A percentile compares a stretch with the other conserved stretches of the same genome.
phyloP scores from a whole-genome alignment of 2,797 vertebrate genomes.

The Pipistrellus kuhlii region DNA sequence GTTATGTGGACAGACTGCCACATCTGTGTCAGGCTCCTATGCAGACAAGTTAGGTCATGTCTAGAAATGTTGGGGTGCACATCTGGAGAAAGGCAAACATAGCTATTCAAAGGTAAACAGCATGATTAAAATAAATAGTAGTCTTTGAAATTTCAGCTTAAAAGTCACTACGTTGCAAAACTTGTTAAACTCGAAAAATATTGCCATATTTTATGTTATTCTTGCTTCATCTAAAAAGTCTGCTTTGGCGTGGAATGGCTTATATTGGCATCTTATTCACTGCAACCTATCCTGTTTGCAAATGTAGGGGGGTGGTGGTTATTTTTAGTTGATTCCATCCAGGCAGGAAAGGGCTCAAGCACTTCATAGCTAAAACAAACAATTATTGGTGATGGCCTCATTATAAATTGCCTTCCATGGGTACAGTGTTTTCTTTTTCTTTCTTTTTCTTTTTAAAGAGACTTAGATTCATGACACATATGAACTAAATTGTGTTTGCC shows the following conservation, averaged over 20 bases:
- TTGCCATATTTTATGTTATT: neutral
- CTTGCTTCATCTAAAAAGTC: neutral
- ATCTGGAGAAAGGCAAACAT: slow-evolving; percentile 8
- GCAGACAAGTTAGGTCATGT: slow-evolving; percentile 21
- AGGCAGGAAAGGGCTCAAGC: slow-evolving; percentile 23
- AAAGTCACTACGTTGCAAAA: neutral
- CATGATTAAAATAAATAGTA: neutral
- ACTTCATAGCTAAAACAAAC: slow-evolving; percentile 73
- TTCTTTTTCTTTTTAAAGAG: slow-evolving; percentile 32
- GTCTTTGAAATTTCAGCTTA: slow-evolving; percentile 30
- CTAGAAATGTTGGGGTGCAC: neutral
- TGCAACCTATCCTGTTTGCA: neutral
- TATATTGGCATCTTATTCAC: neutral
- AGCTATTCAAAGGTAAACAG: neutral
- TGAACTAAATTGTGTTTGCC: slow-evolving; percentile 61
- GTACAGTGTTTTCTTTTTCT: slow-evolving; percentile 24
- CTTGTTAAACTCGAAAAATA: neutral
- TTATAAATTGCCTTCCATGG: slow-evolving; percentile 71
- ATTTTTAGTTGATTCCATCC: slow-evolving; percentile 60
- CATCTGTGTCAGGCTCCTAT: neutral
- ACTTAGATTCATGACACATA: slow-evolving; percentile 47
- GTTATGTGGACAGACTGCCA: neutral
- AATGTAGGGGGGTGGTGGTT: neutral
- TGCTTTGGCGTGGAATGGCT: slow-evolving; percentile 50
- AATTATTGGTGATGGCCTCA: slow-evolving; percentile 49